Conservation (phyloP, 2,888 invertebrate species). For the Matsumyia berberina region DNA sequence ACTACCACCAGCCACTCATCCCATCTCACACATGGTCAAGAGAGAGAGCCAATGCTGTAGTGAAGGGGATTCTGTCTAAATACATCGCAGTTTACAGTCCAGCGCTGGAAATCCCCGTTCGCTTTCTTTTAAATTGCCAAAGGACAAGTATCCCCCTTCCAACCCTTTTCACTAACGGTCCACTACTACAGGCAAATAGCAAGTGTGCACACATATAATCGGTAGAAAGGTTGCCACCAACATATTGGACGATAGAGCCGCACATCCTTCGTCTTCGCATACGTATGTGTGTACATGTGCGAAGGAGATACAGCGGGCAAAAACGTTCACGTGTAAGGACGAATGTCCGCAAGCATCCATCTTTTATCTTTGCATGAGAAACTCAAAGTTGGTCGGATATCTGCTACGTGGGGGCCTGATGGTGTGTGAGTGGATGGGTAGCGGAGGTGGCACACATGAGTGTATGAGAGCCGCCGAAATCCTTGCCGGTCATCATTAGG, state of each 20-base stretch:
- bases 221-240: slow-evolving; percentile 44
- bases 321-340: slow-evolving; percentile 75
- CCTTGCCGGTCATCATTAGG: slow-evolving; percentile 73
- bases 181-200: slow-evolving; percentile 52
- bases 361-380: slow-evolving; percentile 77
- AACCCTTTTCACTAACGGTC: slow-evolving; percentile 28
- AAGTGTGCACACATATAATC: slow-evolving; percentile 67
- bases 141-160: slow-evolving; percentile 71
- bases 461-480: slow-evolving; percentile 63
- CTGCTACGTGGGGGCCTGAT: slow-evolving; percentile 54
- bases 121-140: slow-evolving; percentile 76
- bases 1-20: slow-evolving; percentile 4
- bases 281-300: slow-evolving; percentile 35
- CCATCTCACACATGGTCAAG: slow-evolving; percentile 61
- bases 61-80: slow-evolving; percentile 60
- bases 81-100: slow-evolving; percentile 73
- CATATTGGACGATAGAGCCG: slow-evolving; percentile 51
- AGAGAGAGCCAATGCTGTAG: slow-evolving; percentile 32
- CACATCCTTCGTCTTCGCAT: slow-evolving; percentile 65
- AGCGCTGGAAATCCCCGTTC: slow-evolving; percentile 61
- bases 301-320: slow-evolving; percentile 60
- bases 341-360: slow-evolving; percentile 76
- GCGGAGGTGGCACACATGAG: slow-evolving; percentile 53
- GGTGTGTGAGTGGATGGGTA: slow-evolving; percentile 50
- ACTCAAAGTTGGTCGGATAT: slow-evolving; percentile 74